These are phyloP conservation scores for Orthosia cruda DNA, from an alignment of 2,888 invertebrate species.

Conservation along the genomic window DNA sequence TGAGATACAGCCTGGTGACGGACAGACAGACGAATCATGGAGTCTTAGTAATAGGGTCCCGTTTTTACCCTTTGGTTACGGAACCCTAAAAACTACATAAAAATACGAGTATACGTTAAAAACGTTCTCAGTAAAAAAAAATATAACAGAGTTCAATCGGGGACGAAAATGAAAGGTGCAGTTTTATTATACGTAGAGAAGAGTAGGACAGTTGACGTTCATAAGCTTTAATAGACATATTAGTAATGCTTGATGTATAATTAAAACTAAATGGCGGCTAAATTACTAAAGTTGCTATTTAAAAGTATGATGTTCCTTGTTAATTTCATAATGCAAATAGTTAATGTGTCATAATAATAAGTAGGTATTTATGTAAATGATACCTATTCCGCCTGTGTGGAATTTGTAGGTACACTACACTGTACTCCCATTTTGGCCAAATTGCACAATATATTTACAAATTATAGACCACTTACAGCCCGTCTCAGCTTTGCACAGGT, in stretches of 20 bases:
- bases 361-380: background rate
- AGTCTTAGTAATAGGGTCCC: too few species aligned
- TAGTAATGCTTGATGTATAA: background rate
- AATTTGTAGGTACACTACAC: too few species aligned
- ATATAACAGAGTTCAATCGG: slow-evolving; percentile 30
- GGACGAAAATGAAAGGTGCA: slow-evolving; percentile 45
- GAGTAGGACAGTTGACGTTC: slow-evolving; percentile 20
- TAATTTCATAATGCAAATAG: background rate
- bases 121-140: background rate
- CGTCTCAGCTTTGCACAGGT: too few species aligned
- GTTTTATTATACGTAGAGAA: slow-evolving; percentile 18
- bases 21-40: too few species aligned
- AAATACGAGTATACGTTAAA: too few species aligned
- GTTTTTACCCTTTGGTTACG: too few species aligned
- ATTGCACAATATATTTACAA: too few species aligned
- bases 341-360: background rate
- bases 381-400: too few species aligned
- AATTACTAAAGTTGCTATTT: slow-evolving; percentile 1
- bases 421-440: too few species aligned
- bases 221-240: background rate
- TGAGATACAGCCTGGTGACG: too few species aligned
- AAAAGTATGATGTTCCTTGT: background rate
- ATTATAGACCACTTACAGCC: too few species aligned
- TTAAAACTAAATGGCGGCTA: background rate
- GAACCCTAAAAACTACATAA: too few species aligned